Evolutionary conservation across 2,797 vertebrate genomes (phyloP), one percentile per base, ranked within the genome.

Genomic region (Crocidura indochinensis): DNA sequence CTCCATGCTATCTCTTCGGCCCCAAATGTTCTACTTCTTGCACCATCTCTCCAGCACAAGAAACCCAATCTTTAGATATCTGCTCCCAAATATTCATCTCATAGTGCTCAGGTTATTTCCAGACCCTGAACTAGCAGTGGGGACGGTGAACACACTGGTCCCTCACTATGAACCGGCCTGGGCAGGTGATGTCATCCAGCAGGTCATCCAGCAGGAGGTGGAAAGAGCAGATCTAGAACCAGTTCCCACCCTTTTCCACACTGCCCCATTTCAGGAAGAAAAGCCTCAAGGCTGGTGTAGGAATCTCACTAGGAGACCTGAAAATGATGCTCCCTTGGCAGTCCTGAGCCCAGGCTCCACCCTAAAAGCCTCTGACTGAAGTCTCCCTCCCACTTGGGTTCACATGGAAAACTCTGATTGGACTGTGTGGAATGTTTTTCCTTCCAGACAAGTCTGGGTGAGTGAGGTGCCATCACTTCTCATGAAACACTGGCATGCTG

Each of bases 371-470:
- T 73, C 62, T 31, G 38, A 49, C 90, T 86, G 51, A 74, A 31
- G 80, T 51, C 77, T 77, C 75, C 53, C 38, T 84, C 78, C 56
- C 72, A 56, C 47, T 73, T 60, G 2, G 64, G 65, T 69, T 95
- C 72, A 62, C 72, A 60, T 0, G 8, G 77, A 89, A 87, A 87
- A 94, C 71, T 85, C 49, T 3, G 68, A 60, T 67, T 67, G 81
- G 62, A 62, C 53, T 22, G 10, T 83, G 74, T 29, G 83, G 92
- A 92, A 88, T 87, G 44, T 80, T 93, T 92, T 86, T 38, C 72
- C 49, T 72, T 84, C 47, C 76, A 88, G 87, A 91, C 6, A 38
- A 38, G 88, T 69, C 91, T 79, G 85, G 80, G 74, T n/a, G 71
- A 72, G 71, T 0, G 20, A 73, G 84, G 69, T 31, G 26, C 53